Base-by-base conservation (phyloP, 1,140 invertebrate species). In the Pseudomyrmex cubaensis region DNA sequence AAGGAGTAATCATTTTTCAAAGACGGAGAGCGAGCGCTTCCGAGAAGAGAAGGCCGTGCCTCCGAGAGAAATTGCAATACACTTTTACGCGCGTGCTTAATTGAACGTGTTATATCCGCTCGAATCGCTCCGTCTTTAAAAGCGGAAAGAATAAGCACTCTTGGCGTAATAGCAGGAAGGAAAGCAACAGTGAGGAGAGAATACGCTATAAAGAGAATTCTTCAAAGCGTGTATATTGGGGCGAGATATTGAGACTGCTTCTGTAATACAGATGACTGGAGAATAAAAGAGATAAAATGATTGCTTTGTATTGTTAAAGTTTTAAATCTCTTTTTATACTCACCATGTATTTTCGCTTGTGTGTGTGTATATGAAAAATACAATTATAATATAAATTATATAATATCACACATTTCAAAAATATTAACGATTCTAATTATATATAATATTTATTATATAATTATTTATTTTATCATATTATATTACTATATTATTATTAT, bases 51-150 rank as follows among this genome's bases (percentile, higher is more conserved):
- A 70, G 44, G 44, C 35, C n/a, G 54, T n/a, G 2, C 59, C 64
- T 44, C n/a, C 66, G 7, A 70, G 54, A 22, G 54, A 22, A 80
- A 72, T 80, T 66, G 56, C 15, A 66, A 80, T 80, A 80, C 48
- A 77, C 76, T 80, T 80, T 80, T 80, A 70, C 64, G 64, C 66
- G 76, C 66, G 66, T 80, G 54, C 66, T 80, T 80, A 80, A 80
- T 80, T 80, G 76, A 80, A 80, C 54, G 76, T 54, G 66, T 80
- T 80, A 80, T 70, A 70, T 80, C 56, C 64, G 64, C 64, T 78
- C 44, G 52, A 78, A 15, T 80, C 64, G 64, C 10, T 67, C 12
- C 76, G 56, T 7, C 15, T n/a, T 72, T 70, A 35, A 80, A 80
- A 72, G 66, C 76, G 56, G 12, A 59, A 80, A 80, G 76, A 80